Conservation (phyloP, 2,113 vertebrate species). For the Pristiophorus japonicus region DNA sequence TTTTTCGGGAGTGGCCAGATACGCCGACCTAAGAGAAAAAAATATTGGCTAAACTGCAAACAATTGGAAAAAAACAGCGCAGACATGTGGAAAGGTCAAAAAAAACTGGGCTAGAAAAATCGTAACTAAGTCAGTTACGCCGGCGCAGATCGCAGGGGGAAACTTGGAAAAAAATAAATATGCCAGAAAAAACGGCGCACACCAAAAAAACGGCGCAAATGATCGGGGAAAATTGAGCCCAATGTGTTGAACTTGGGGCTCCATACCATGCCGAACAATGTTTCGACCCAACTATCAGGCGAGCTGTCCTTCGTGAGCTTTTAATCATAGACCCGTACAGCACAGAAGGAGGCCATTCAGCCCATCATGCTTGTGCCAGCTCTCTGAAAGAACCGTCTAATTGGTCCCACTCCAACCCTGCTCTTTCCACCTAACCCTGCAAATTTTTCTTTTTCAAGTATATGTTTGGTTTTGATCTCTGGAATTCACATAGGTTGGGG, state of each 20-base stretch:
- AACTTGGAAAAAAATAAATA: no score
- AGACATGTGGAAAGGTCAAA: no score
- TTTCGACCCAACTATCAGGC: neutral
- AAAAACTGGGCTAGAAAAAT: no score
- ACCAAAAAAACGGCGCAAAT: no score
- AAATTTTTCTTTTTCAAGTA: neutral
- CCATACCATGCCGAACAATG: neutral
- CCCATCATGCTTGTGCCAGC: neutral
- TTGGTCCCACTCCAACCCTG: neutral
- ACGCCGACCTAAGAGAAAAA: no score
- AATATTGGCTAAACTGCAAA: no score
- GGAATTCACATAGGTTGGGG: neutral
- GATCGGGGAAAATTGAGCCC: no score
- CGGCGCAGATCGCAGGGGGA: no score
- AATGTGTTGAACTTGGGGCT: neutral
- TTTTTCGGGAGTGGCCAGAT: no score
- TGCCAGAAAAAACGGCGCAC: no score
- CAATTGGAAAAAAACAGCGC: no score
- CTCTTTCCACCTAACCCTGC: neutral
- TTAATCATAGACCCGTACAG: neutral
- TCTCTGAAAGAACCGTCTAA: neutral
- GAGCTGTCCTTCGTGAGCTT: neutral
- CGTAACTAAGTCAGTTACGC: no score
- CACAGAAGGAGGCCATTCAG: neutral
- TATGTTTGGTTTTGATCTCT: neutral